Percentiles rank a stretch among this genome's conserved stretches.
These are phyloP conservation scores for Manacus vitellinus DNA, from an alignment of 2,113 vertebrate species.

Conservation along the genomic window DNA sequence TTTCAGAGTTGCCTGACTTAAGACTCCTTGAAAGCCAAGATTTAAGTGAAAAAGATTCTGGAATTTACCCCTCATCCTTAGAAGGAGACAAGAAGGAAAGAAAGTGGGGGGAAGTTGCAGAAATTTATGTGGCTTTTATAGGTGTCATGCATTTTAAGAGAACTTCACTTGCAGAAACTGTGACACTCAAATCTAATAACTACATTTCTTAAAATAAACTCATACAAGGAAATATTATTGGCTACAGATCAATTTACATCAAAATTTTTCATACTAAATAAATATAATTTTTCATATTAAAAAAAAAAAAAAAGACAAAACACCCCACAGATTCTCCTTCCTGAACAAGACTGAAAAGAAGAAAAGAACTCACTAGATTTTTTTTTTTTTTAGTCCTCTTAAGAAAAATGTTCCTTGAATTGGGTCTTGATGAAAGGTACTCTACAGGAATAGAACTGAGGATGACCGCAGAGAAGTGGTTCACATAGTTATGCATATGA, in stretches of 20 bases:
- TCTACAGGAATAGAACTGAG: background rate
- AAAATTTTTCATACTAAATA: background rate
- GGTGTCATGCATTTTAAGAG: background rate
- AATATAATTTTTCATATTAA: too few species aligned
- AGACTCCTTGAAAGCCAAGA: background rate
- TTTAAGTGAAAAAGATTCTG: background rate
- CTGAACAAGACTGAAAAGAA: background rate
- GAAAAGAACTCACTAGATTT: background rate
- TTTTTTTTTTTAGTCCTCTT: background rate
- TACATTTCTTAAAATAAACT: background rate
- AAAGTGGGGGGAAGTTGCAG: background rate
- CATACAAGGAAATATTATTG: background rate
- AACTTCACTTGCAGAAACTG: background rate
- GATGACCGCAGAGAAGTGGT: background rate
- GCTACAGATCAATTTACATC: background rate
- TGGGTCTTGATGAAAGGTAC: background rate
- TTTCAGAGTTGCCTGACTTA: background rate
- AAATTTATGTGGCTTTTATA: background rate
- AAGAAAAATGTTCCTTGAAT: background rate
- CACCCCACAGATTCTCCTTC: background rate
- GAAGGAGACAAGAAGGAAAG: background rate
- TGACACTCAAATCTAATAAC: background rate
- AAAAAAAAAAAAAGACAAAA: background rate
- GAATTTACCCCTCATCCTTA: background rate
- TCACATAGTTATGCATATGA: background rate